Percentiles rank a stretch among this genome's conserved stretches.
Conservation (phyloP, 2,113 vertebrate species). For the Sturnus vulgaris region DNA sequence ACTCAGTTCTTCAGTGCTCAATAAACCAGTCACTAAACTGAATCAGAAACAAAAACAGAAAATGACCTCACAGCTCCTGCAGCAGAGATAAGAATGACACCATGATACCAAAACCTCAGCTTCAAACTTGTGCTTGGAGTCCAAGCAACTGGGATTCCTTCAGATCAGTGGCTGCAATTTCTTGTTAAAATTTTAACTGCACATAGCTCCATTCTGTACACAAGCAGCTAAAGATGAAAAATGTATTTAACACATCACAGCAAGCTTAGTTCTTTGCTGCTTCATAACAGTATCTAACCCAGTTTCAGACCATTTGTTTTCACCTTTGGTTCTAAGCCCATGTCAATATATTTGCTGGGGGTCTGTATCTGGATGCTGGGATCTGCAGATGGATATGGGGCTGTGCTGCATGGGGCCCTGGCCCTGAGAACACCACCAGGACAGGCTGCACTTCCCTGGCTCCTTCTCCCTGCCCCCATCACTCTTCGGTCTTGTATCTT, state of each 20-base stretch:
- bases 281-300: not conserved
- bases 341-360: fast-evolving
- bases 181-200: not conserved
- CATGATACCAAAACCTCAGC: not conserved
- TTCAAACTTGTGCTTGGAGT: not conserved
- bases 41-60: not conserved
- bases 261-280: not conserved
- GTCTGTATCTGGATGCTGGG: fast-evolving
- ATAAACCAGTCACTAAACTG: not conserved
- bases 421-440: fast-evolving
- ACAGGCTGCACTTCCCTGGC: not conserved
- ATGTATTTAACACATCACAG: not conserved
- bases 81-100: not conserved
- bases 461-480: not conserved
- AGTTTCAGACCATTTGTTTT: not conserved
- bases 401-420: fast-evolving
- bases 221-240: not conserved
- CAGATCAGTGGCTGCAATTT: not conserved
- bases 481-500: fast-evolving
- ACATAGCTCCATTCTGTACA: not conserved
- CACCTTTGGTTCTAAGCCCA: not conserved
- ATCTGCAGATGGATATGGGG: fast-evolving
- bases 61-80: not conserved
- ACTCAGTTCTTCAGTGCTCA: not conserved
- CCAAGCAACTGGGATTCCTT: not conserved